These are phyloP conservation scores for Deroptyus accipitrinus DNA, from an alignment of 2,113 vertebrate species.

Conservation along the genomic window DNA sequence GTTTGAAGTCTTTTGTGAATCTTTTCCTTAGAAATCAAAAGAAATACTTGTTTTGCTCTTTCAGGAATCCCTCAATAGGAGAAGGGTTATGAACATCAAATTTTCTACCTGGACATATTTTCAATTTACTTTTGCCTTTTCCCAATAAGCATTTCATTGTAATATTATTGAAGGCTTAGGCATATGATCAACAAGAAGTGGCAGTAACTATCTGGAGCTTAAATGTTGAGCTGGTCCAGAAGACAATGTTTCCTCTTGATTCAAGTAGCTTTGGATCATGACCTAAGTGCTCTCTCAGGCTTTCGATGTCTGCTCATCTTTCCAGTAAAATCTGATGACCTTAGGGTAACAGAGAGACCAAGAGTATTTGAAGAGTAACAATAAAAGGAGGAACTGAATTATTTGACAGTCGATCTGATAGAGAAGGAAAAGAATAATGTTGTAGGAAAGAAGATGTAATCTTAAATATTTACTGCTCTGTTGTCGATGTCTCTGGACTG, in stretches of 20 bases:
- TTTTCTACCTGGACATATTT: not conserved
- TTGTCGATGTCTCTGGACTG: slow-evolving; percentile 29
- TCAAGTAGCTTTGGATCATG: not conserved
- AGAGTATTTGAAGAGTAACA: slow-evolving; percentile 13
- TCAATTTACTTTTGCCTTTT: not conserved
- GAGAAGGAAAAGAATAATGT: slow-evolving; percentile 50
- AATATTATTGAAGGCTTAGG: not conserved
- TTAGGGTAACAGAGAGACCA: not conserved
- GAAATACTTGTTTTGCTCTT: not conserved
- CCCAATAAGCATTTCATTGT: not conserved
- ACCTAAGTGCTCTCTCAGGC: not conserved
- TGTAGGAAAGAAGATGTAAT: slow-evolving; percentile 65
- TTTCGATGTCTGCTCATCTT: not conserved
- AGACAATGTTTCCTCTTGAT: not conserved
- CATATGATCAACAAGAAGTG: not conserved
- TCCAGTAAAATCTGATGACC: not conserved
- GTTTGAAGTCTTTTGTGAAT: not conserved
- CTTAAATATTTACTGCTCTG: slow-evolving; percentile 66
- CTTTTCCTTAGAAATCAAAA: slow-evolving; percentile 12
- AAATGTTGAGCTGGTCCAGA: fast-evolving
- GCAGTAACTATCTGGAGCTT: not conserved
- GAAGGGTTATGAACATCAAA: not conserved
- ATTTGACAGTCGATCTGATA: slow-evolving; percentile 45
- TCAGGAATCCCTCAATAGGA: not conserved
- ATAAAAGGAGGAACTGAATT: slow-evolving; percentile 22